A percentile compares a stretch with the other conserved stretches of the same genome.
Conservation (phyloP, 2,888 invertebrate species). For the Catocala fraxini region DNA sequence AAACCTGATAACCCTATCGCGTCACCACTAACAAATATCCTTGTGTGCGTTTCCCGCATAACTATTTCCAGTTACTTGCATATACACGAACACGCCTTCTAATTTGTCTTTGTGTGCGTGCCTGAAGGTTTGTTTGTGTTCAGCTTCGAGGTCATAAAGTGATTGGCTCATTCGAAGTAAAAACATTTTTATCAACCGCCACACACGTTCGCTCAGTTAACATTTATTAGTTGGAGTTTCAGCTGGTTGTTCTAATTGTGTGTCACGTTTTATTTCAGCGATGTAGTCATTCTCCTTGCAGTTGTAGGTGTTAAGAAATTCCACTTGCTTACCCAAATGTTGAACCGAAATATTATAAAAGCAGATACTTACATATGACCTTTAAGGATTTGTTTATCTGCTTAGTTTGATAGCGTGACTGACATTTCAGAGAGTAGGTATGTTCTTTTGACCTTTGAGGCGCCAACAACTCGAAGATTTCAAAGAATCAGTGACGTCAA, state of each 20-base stretch:
- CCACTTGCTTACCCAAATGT: conserved; percentile 11
- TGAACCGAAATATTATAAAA: too few species aligned
- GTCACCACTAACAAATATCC: conserved; percentile 54
- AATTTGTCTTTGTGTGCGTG: conserved; percentile 56
- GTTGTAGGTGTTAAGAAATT: conserved; percentile 29
- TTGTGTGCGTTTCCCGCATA: conserved; percentile 66
- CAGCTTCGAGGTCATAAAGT: conserved; percentile 75
- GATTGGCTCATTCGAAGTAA: conserved; percentile 64
- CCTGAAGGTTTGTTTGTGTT: conserved; percentile 64
- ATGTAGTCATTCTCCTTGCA: conserved; percentile 51
- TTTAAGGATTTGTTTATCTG: conserved; percentile 26
- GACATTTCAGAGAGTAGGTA: conserved; percentile 28
- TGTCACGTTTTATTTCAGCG: conserved; percentile 60
- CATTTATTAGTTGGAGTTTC: conserved; percentile 58
- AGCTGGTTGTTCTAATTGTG: conserved; percentile 51
- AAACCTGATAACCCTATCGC: conserved; percentile 45
- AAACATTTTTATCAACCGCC: conserved; percentile 56
- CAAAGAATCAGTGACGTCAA: conserved; percentile 66
- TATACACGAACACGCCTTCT: conserved; percentile 77
- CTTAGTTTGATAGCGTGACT: conserved; percentile 51
- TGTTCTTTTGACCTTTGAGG: conserved; percentile 48
- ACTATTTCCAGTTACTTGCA: conserved; percentile 64
- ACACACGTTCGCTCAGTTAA: conserved; percentile 61
- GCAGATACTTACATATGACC: neutral
- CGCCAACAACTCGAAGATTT: conserved; percentile 39